Evolutionary conservation across 2,888 invertebrate species (phyloP).

Genomic region (Epinotia nisella): DNA sequence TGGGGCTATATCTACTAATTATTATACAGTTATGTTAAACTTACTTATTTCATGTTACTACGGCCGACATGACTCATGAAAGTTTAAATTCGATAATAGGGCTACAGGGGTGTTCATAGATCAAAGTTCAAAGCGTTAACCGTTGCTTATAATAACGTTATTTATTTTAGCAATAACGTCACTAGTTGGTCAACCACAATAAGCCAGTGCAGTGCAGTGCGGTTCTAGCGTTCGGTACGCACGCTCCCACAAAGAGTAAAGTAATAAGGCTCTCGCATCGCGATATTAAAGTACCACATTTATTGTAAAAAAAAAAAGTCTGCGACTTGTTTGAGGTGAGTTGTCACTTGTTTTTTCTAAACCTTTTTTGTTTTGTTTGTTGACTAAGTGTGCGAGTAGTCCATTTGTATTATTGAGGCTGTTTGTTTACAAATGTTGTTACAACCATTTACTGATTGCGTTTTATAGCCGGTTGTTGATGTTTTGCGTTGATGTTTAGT

Average conservation of each 20-base stretch:
- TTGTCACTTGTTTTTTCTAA: background rate
- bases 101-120: background rate
- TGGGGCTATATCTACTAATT: no score
- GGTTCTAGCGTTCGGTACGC: background rate
- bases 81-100: no score
- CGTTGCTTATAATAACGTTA: background rate
- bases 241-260: no score
- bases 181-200: background rate
- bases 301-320: background rate
- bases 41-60: no score
- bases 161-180: background rate
- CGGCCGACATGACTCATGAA: no score
- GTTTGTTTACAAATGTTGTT: background rate
- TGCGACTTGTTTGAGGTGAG: conserved; percentile 11
- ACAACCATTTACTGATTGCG: background rate
- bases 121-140: background rate
- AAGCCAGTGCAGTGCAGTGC: conserved; percentile 2
- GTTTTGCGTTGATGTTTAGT: background rate
- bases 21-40: no score
- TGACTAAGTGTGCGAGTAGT: background rate
- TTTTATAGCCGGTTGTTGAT: background rate
- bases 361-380: background rate
- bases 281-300: background rate
- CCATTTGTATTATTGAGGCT: background rate
- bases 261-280: no score